These are phyloP conservation scores for Entomobrya proxima DNA, from an alignment of 2,888 invertebrate species.

Conservation along the genomic window DNA sequence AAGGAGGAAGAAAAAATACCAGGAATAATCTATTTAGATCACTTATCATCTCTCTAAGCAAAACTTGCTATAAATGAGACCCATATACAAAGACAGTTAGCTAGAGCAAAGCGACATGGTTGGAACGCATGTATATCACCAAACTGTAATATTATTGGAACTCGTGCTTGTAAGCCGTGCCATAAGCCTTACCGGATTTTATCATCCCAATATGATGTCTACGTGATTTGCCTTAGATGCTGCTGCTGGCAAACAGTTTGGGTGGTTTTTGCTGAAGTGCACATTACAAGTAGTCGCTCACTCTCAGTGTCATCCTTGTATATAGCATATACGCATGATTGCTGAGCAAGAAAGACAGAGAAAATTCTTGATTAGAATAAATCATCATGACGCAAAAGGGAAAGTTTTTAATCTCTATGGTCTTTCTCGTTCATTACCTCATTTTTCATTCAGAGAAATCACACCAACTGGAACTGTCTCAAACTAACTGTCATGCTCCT, in stretches of 20 bases:
- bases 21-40: conserved; percentile 66
- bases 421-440: conserved; percentile 74
- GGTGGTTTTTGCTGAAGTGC: not conserved
- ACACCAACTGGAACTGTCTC: conserved; percentile 69
- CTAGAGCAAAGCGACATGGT: not conserved
- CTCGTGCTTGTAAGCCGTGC: too few species aligned
- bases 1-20: conserved; percentile 40
- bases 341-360: conserved; percentile 47
- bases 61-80: too few species aligned
- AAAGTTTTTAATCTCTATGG: conserved; percentile 73
- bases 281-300: not conserved
- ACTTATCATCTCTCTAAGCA: conserved; percentile 37
- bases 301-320: not conserved
- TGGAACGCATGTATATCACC: too few species aligned
- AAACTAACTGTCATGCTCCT: conserved; percentile 51
- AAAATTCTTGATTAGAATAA: conserved; percentile 74
- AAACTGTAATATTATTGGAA: too few species aligned
- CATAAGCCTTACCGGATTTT: not conserved
- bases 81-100: not conserved
- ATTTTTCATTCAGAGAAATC: conserved; percentile 72
- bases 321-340: conserved; percentile 8
- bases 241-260: not conserved
- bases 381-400: conserved; percentile 73
- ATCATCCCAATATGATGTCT: conserved; percentile 7
- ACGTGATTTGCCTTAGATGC: conserved; percentile 6